Percentiles rank a stretch among this genome's conserved stretches.
These are phyloP conservation scores for Meriones psammophilus DNA, from an alignment of 2,797 vertebrate species.

Conservation along the genomic window DNA sequence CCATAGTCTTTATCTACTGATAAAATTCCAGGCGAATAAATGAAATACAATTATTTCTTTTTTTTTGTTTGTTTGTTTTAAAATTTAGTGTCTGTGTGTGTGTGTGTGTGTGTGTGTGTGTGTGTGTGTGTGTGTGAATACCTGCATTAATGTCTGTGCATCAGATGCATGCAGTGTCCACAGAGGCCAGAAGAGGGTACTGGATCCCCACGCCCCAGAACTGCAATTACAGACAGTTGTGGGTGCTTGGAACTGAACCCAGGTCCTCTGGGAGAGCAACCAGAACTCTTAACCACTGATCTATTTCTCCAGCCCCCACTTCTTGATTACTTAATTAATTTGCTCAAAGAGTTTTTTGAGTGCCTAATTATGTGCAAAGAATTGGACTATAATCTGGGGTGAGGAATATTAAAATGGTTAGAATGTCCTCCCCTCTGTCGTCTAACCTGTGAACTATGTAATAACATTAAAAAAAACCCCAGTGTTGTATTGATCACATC, in stretches of 20 bases:
- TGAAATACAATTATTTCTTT: neutral
- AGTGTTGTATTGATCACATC: neutral
- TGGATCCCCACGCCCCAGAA: neutral
- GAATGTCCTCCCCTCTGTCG: neutral
- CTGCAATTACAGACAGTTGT: neutral
- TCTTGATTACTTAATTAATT: neutral
- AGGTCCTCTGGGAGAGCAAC: neutral
- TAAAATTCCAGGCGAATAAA: slow-evolving; percentile 17
- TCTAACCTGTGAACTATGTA: neutral
- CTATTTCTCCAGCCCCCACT: neutral
- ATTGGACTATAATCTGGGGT: neutral
- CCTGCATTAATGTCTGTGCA: too few relatives aligned
- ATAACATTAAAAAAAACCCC: neutral
- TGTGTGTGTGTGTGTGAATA: too few relatives aligned
- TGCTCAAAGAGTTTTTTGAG: neutral
- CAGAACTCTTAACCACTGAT: neutral
- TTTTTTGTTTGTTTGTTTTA: neutral
- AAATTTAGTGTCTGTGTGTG: neutral
- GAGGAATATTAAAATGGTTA: neutral
- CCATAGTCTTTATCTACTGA: neutral
- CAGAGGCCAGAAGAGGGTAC: neutral
- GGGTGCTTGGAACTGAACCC: neutral
- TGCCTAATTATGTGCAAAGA: neutral
- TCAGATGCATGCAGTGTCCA: neutral
- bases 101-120: too few relatives aligned